Evolutionary conservation across 2,888 invertebrate species (phyloP).

Genomic region (Magallana nippona): DNA sequence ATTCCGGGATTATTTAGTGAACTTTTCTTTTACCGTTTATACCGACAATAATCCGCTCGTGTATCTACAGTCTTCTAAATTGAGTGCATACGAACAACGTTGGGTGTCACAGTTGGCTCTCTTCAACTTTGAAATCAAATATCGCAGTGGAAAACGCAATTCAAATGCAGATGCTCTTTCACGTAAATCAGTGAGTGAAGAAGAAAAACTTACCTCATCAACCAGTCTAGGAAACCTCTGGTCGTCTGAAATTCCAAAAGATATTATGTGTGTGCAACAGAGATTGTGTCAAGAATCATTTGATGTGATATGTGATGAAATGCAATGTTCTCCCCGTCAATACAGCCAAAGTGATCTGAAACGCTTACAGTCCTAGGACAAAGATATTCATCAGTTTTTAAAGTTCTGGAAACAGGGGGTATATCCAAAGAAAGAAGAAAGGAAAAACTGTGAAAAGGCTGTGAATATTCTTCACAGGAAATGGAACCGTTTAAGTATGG

Average conservation of each 20-base stretch:
- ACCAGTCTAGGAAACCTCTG: constrained; percentile 9
- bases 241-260: constrained; percentile 8
- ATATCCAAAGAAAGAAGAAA: constrained; percentile 18
- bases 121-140: constrained; percentile 55
- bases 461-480: constrained; percentile 32
- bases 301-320: background rate
- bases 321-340: background rate
- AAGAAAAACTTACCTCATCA: background rate
- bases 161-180: constrained; percentile 52
- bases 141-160: constrained; percentile 53
- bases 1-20: constrained; percentile 47
- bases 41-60: constrained; percentile 58
- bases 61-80: constrained; percentile 54
- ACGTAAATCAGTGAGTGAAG: constrained; percentile 31
- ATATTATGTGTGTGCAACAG: background rate
- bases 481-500: constrained; percentile 38
- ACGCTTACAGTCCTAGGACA: constrained; percentile 13
- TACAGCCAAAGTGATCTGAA: constrained; percentile 1
- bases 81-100: constrained; percentile 57
- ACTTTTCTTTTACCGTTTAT: constrained; percentile 39
- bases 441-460: constrained; percentile 34
- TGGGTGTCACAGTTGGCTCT: constrained; percentile 55
- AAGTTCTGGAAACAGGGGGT: constrained; percentile 25
- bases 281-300: background rate
- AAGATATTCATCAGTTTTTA: constrained; percentile 28